Evolutionary conservation across 1,140 invertebrate species (phyloP).

Genomic region (Zaprionus kolodkinae): DNA sequence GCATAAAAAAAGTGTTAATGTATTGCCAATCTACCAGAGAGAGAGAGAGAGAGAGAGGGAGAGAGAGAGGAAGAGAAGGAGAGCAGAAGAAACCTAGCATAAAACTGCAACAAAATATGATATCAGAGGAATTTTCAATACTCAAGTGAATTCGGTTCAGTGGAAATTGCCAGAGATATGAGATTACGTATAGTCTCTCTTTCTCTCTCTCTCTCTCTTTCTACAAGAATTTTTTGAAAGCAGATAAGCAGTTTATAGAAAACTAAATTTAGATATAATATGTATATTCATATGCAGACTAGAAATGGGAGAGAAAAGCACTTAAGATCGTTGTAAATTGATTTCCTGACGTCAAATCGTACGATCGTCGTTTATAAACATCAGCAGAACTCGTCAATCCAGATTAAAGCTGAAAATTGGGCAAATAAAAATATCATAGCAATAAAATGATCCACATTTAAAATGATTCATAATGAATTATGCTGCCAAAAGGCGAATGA

Average conservation of each 20-base stretch:
- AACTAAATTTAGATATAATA: background rate
- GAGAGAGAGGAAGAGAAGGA: background rate
- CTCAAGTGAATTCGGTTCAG: slow-evolving; percentile 15
- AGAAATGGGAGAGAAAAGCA: no score
- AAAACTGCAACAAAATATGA: slow-evolving; percentile 45
- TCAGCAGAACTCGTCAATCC: background rate
- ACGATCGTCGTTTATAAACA: background rate
- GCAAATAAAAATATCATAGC: slow-evolving; percentile 20
- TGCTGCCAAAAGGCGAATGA: background rate
- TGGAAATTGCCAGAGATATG: background rate
- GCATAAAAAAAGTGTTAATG: slow-evolving; percentile 71
- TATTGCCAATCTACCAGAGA: slow-evolving; percentile 53
- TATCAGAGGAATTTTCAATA: slow-evolving; percentile 40
- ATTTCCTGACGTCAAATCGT: slow-evolving; percentile 13
- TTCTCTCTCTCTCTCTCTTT: no score
- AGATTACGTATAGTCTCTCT: background rate
- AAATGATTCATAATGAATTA: slow-evolving; percentile 13
- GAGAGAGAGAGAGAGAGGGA: background rate
- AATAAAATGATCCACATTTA: slow-evolving; percentile 10
- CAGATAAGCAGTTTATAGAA: background rate
- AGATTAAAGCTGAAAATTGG: background rate
- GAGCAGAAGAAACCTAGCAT: background rate
- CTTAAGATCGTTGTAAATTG: background rate
- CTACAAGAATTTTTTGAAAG: background rate
- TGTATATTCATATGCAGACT: background rate